Evolutionary conservation across 1,140 invertebrate genomes (phyloP).

Genomic region (Nilaparvata lugens): DNA sequence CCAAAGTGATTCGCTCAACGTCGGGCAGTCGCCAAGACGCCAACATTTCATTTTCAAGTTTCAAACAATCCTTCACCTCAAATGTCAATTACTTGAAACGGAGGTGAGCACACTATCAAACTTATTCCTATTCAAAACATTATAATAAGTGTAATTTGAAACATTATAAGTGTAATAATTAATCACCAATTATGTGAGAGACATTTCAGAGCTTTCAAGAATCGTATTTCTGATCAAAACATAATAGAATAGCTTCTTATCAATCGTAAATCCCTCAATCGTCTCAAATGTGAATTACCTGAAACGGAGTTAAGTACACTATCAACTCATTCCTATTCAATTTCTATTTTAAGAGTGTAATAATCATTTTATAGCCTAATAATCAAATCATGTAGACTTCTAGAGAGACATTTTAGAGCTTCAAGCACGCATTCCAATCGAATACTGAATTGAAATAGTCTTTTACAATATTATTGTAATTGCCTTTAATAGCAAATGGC

Average conservation of each 20-base stretch:
- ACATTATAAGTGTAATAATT: background rate
- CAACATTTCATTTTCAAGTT: slow-evolving; percentile 96
- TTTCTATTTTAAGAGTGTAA: too few relatives aligned
- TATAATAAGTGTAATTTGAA: too few relatives aligned
- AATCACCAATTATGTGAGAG: background rate
- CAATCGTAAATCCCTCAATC: too few relatives aligned
- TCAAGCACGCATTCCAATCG: too few relatives aligned
- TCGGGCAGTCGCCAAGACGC: slow-evolving; percentile 26
- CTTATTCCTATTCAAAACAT: too few relatives aligned
- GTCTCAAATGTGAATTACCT: too few relatives aligned
- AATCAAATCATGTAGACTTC: background rate
- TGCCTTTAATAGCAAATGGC: too few relatives aligned
- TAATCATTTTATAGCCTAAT: too few relatives aligned
- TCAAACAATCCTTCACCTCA: slow-evolving; percentile 85
- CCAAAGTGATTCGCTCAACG: background rate
- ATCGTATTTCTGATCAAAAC: too few relatives aligned
- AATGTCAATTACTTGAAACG: slow-evolving; percentile 96
- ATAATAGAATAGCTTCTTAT: too few relatives aligned
- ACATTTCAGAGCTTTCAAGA: background rate
- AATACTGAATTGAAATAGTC: too few relatives aligned
- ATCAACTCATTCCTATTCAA: background rate
- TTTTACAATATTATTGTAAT: too few relatives aligned
- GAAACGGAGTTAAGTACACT: slow-evolving; percentile 61
- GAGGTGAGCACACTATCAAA: slow-evolving; percentile 48
- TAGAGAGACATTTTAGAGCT: background rate